Base-by-base conservation (phyloP, 2,888 invertebrate species). In the Archaeoteleia sp. region DNA sequence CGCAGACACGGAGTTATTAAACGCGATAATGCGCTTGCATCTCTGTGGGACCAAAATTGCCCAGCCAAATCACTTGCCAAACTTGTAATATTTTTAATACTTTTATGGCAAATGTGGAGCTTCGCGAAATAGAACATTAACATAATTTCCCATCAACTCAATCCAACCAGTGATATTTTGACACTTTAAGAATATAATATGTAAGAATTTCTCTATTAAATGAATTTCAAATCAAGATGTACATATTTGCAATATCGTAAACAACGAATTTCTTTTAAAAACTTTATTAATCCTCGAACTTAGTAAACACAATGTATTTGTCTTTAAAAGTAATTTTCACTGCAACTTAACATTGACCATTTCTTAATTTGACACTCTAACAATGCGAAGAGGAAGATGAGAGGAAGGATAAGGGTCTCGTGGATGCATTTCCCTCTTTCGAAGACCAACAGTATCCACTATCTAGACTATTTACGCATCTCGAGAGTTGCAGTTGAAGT, bases 1-100 rank as follows among this genome's bases (percentile, higher is more conserved):
- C 62, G 70, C 76, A 76, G 72, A 76, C 74, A 73, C 70, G 23
- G 46, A 67, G 61, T 49, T 63, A 62, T 68, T 42, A 35, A 55
- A 63, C 67, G 54, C 70, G 74, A 75, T 74, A 75, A 71, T 71
- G 54, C 46, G 61, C 30, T 25, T 42, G 32, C 35, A 49, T 57
- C 42, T 61, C 53, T 53, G 39, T 43, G 46, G 39, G 43, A 67
- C 76, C 76, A 73, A 70, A 79, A 80, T 79, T 80, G 79, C 69
- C 76, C 71, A 42, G 58, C 70, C 43, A 20, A 20, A 2, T 20
- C 3, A 20, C 20, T 20, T 20, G 20, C 20, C 3, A 20, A 20
- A 20, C 20, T 2, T 20, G 20, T 20, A 20, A 20, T 5, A 5
- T n/a, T n/a, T n/a, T n/a, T n/a, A n/a, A n/a, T n/a, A n/a, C n/a